Base-by-base conservation (phyloP, 2,113 vertebrate genomes). In the Phrynosoma blainvillii region DNA sequence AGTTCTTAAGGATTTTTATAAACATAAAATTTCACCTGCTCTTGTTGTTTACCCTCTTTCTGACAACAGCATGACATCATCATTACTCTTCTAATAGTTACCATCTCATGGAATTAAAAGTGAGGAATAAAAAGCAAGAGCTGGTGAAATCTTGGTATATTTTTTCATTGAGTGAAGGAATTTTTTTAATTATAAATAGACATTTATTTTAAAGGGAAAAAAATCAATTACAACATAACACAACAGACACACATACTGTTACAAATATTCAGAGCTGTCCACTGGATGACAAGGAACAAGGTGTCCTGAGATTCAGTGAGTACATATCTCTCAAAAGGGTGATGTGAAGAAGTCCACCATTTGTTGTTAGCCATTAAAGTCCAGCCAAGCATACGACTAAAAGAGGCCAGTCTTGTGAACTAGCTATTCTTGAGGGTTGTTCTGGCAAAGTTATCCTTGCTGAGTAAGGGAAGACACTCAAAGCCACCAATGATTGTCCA, bases 401-500 rank as follows among this genome's bases (percentile, higher is more conserved):
- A 62, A 83, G 56, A 82, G 71, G 86, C 71, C 80, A 77, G 56
- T 76, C 40, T 75, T 56, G 95, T 95, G 91, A 93, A 93, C 93
- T 95, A 96, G 89, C 95, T 96, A 96, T 92, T 94, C 88, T 95
- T 95, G 93, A 94, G 52, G 85, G 92, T 91, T 92, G 95, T 94
- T 94, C 88, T 95, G 93, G 94, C 90, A 90, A 93, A 91, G 85
- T 92, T 93, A 94, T 93, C 93, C 94, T 95, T 96, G 95, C 89
- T 95, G 94, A 90, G 94, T 90, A 95, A 87, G 93, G 90, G 94
- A 89, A 93, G 92, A 94, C 92, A 95, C 94, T 95, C 93, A 96
- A 93, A 91, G 94, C 93, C 95, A 95, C 88, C 94, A 93, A 93
- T 89, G 91, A 91, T 76, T 54, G 90, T 95, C 94, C 95, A 91